A percentile compares a stretch with the other conserved stretches of the same genome.
Conservation (phyloP, 2,888 invertebrate species). For the Idaea straminata region DNA sequence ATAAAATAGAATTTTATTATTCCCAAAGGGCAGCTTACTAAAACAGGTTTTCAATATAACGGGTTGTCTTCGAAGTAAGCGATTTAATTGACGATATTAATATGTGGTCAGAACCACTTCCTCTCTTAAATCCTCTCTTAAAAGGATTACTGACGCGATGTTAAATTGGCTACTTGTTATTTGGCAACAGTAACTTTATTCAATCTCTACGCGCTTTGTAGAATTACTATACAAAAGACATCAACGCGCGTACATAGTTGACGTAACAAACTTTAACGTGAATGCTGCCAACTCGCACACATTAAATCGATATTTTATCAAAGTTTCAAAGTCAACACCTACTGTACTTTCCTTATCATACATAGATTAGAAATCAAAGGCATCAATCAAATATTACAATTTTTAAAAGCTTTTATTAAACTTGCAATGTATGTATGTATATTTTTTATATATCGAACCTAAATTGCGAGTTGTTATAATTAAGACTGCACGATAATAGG, state of each 20-base stretch:
- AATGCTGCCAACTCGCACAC: background rate
- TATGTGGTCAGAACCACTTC: slow-evolving; percentile 47
- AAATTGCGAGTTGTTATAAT: no score
- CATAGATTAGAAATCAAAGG: no score
- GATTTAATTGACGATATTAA: slow-evolving; percentile 68
- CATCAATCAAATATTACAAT: no score
- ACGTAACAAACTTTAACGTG: background rate
- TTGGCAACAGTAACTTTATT: background rate
- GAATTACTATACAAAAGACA: background rate
- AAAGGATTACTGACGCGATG: slow-evolving; percentile 19
- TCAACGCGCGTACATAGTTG: background rate
- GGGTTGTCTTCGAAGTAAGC: slow-evolving; percentile 44
- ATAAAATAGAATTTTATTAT: background rate
- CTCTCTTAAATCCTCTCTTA: slow-evolving; percentile 37
- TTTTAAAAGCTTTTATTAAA: no score
- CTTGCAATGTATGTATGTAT: no score
- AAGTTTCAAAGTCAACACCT: no score
- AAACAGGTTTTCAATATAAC: background rate
- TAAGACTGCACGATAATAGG: no score
- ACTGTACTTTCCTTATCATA: no score
- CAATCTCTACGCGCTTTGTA: background rate
- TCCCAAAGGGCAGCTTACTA: background rate
- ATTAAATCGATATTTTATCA: no score
- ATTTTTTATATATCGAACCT: no score
- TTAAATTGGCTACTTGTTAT: background rate